Percentiles rank a stretch among this genome's conserved stretches.
phyloP scores from a whole-genome alignment of 1,140 invertebrate genomes.

The Cheumatopsyche charites region DNA sequence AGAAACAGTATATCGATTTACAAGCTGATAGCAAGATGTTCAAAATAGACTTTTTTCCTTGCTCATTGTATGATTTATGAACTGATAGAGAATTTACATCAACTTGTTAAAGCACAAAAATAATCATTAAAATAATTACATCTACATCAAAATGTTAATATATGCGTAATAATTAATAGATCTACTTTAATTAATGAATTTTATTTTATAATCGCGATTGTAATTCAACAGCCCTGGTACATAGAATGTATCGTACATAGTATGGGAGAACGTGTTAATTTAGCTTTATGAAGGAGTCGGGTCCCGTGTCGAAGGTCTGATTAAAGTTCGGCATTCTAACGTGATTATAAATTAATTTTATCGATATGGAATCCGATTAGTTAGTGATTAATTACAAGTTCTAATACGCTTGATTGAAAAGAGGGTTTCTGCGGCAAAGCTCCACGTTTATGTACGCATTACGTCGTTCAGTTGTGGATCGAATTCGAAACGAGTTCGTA shows the following conservation, averaged over 20 bases:
- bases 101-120: background rate
- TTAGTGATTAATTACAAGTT: constrained; percentile 4
- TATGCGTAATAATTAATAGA: background rate
- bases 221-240: background rate
- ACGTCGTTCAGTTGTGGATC: no score
- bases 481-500: no score
- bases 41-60: no score
- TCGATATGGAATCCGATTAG: constrained; percentile 18
- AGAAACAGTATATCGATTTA: no score
- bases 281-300: constrained; percentile 8
- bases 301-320: constrained; percentile 12
- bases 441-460: no score
- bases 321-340: constrained; percentile 14
- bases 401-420: no score
- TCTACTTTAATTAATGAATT: background rate
- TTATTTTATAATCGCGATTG: background rate
- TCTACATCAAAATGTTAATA: background rate
- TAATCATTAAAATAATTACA: background rate
- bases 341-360: constrained; percentile 26
- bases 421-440: no score
- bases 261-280: constrained; percentile 7
- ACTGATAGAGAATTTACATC: background rate
- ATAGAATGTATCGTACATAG: no score
- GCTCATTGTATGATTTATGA: no score
- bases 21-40: no score